These are phyloP conservation scores for Camponotus pennsylvanicus DNA, from an alignment of 1,140 invertebrate species.

Conservation along the genomic window DNA sequence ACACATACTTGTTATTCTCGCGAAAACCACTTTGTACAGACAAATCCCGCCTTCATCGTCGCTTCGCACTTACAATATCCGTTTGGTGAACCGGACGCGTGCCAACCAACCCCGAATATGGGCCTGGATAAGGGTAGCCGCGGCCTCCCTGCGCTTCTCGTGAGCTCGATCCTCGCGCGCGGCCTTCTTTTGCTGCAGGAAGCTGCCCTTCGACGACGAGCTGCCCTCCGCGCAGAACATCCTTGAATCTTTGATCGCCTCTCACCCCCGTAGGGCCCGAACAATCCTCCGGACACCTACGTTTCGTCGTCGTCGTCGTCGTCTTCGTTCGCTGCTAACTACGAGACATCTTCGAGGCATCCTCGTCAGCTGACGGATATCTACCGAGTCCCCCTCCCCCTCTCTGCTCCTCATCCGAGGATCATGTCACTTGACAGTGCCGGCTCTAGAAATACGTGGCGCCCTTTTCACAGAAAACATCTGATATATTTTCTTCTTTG, in stretches of 20 bases:
- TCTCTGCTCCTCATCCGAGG: not conserved
- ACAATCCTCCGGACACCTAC: constrained; percentile 38
- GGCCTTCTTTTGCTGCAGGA: constrained; percentile 94
- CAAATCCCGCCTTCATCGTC: no score
- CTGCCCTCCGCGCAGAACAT: not conserved
- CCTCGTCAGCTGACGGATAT: constrained; percentile 52
- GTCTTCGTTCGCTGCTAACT: constrained; percentile 31
- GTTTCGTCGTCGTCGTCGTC: constrained; percentile 43
- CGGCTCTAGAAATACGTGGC: not conserved
- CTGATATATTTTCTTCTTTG: no score
- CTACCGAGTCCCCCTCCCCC: not conserved
- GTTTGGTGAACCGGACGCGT: constrained; percentile 86
- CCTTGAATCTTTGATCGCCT: constrained; percentile 1
- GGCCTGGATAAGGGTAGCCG: constrained; percentile 91
- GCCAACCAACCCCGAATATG: constrained; percentile 91
- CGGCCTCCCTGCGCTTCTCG: constrained; percentile 92
- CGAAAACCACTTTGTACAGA: not conserved
- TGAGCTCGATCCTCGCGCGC: constrained; percentile 94
- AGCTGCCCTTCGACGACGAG: constrained; percentile 88
- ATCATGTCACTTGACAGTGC: not conserved
- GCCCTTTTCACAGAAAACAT: not conserved
- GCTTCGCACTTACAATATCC: constrained; percentile 88
- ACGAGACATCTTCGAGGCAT: constrained; percentile 47
- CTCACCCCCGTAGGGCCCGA: constrained; percentile 10
- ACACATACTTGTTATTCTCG: not conserved